Base-by-base conservation (phyloP, 2,113 vertebrate genomes). In the Nicator chloris region DNA sequence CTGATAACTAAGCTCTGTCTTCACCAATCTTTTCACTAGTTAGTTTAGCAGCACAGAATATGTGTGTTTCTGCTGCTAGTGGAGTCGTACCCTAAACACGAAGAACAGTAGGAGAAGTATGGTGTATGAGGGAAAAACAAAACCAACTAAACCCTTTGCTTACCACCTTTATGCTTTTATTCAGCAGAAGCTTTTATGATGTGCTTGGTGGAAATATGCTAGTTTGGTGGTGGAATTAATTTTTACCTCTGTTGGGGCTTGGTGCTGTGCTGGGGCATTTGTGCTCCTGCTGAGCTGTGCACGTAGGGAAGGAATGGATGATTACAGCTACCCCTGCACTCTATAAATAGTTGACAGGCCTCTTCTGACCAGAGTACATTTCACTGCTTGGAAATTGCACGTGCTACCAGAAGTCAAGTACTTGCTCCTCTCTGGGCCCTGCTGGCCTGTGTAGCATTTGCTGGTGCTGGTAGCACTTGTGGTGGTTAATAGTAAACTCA, bases 141-240 rank as follows among this genome's bases (percentile, higher is more conserved):
- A 95, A 13, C 50, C 20, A 40, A 9, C 23, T 14, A 44, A 86
- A 64, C 44, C 21, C 18, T 83, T 88, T 49, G 21, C 33, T 70
- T 75, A 50, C 14, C 11, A 40, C 9, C 8, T 78, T 24, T 28
- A 8, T 53, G 39, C 14, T 77, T 63, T 61, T 51, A 65, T 80
- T 75, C 26, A 12, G 4, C 40, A 26, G 33, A 42, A 88, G 6
- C 20, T 78, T 82, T 61, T 69, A 50, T n/a, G 39, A 18, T 1
- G 1, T 33, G 7, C 37, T 27, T 2, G 2, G 35, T 45, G 33
- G 56, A 60, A 30, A 35, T 0, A 1, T 65, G 37, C 31, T 64
- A 16, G 24, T 49, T 63, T 44, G 37, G 45, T 54, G 20, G 24
- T 57, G 61, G 75, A 69, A 39, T 39, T 15, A n/a, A 13, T 30